Percentiles rank a stretch among this genome's conserved stretches.
Evolutionary conservation across 2,113 vertebrate genomes (phyloP).

Genomic region (Microtus montanus): DNA sequence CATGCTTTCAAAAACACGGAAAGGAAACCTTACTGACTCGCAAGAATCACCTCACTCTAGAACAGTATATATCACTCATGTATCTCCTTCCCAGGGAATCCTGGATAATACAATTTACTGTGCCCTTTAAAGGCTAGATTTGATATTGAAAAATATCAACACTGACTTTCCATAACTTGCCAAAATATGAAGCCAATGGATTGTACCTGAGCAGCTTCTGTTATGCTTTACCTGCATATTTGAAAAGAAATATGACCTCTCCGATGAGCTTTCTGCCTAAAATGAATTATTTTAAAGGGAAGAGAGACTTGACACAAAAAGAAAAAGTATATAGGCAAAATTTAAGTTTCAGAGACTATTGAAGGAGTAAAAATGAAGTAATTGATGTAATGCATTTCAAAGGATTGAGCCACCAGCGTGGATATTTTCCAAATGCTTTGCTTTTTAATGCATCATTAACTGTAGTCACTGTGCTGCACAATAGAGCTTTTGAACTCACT

Average conservation of each 20-base stretch:
- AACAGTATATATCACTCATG: not conserved
- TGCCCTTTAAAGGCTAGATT: not conserved
- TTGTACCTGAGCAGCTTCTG: not conserved
- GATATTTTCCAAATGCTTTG: not conserved
- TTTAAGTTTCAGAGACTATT: constrained; percentile 6
- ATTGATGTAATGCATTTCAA: not conserved
- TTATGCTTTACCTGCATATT: not conserved
- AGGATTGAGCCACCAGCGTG: not conserved
- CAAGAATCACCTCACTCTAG: not conserved
- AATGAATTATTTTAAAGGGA: constrained; percentile 19
- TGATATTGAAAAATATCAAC: constrained; percentile 25
- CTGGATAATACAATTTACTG: not conserved
- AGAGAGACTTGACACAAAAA: constrained; percentile 5
- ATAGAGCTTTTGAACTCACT: not conserved
- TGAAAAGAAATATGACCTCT: constrained; percentile 34
- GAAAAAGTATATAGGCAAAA: not conserved
- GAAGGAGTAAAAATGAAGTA: not conserved
- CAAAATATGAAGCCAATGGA: not conserved
- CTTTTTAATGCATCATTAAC: not conserved
- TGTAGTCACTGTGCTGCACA: not conserved
- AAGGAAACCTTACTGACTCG: constrained; percentile 6
- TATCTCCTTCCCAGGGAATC: not conserved
- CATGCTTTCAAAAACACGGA: not conserved
- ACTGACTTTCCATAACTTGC: not conserved
- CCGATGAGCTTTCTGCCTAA: not conserved